A percentile compares a stretch with the other conserved stretches of the same genome.
Evolutionary conservation across 2,888 invertebrate genomes (phyloP).

Genomic region (Rhogogaster chlorosoma): DNA sequence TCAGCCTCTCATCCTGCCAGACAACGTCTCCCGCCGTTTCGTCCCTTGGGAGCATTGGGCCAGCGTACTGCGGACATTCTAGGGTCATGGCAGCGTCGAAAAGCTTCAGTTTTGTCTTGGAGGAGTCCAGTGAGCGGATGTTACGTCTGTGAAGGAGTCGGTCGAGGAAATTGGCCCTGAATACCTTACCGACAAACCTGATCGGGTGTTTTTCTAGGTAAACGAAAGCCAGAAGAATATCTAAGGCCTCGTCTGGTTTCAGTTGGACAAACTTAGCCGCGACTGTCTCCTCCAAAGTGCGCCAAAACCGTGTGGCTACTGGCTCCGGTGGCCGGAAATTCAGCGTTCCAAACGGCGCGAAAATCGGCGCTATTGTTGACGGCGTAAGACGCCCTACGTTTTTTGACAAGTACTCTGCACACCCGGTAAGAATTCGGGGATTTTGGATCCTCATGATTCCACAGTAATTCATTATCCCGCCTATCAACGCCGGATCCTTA

Average conservation of each 20-base stretch:
- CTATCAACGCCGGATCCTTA: constrained; percentile 80
- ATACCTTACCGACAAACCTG: constrained; percentile 81
- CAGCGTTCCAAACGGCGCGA: constrained; percentile 83
- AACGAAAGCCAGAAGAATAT: constrained; percentile 83
- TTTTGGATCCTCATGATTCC: constrained; percentile 81
- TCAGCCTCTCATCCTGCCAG: constrained; percentile 80
- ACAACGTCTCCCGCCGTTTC: constrained; percentile 78
- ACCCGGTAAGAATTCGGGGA: constrained; percentile 80
- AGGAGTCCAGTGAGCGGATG: constrained; percentile 71
- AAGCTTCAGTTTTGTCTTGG: constrained; percentile 80
- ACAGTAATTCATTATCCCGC: constrained; percentile 83
- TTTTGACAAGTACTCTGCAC: constrained; percentile 80
- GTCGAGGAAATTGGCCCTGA: constrained; percentile 82
- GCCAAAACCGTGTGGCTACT: constrained; percentile 80
- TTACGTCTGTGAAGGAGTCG: constrained; percentile 78
- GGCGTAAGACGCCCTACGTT: constrained; percentile 79
- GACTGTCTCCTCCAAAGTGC: constrained; percentile 79
- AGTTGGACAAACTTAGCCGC: constrained; percentile 81
- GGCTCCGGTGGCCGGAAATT: constrained; percentile 80
- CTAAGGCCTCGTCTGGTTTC: constrained; percentile 80
- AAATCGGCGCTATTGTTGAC: constrained; percentile 80
- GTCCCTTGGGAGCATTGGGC: constrained; percentile 81
- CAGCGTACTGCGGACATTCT: constrained; percentile 81
- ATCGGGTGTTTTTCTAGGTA: constrained; percentile 83
- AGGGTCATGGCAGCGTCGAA: constrained; percentile 84